Conservation (phyloP, 2,888 invertebrate genomes). For the Troilus luridus region DNA sequence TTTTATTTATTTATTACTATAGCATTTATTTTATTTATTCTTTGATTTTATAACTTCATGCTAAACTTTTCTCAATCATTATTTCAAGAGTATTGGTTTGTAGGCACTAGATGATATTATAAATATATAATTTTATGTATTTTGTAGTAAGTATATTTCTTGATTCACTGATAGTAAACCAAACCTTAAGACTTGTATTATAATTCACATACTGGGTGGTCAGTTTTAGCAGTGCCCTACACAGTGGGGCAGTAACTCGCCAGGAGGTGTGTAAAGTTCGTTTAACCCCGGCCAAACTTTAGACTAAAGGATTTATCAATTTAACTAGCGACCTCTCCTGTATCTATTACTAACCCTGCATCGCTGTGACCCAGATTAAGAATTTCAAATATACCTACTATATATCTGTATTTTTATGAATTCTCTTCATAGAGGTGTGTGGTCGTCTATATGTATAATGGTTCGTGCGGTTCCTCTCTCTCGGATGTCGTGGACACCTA, state of each 20-base stretch:
- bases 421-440: too few species aligned
- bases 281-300: neutral
- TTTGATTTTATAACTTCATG: too few species aligned
- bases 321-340: neutral
- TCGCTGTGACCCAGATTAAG: neutral
- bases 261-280: neutral
- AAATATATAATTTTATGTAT: neutral
- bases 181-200: neutral
- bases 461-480: too few species aligned
- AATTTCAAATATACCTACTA: neutral
- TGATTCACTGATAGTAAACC: neutral
- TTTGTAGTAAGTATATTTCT: too few species aligned
- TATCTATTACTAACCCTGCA: neutral
- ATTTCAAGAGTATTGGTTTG: too few species aligned
- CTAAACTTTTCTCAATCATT: too few species aligned
- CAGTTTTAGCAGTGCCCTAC: neutral
- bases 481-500: too few species aligned
- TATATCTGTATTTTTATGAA: too few species aligned
- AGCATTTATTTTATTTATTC: too few species aligned
- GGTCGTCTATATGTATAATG: too few species aligned
- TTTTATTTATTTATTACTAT: too few species aligned
- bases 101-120: too few species aligned
- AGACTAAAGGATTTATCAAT: conserved; percentile 22
- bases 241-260: neutral
- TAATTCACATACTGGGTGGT: neutral